phyloP scores from a whole-genome alignment of 2,113 vertebrate genomes.

The Pollimyrus isidori region DNA sequence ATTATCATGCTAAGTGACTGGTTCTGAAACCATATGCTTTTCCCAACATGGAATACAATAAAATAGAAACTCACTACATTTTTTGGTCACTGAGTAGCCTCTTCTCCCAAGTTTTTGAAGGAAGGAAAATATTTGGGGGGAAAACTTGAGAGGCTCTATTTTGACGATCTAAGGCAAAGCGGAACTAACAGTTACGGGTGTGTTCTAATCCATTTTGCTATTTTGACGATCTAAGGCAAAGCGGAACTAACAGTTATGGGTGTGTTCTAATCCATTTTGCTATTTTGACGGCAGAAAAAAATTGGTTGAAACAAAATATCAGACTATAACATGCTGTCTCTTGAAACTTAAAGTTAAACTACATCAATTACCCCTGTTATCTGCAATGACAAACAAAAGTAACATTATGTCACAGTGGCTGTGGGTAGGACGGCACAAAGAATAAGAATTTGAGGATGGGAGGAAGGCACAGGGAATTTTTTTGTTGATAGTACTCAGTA shows the following conservation, averaged over 20 bases:
- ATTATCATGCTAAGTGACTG: neutral
- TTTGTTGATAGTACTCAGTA: neutral
- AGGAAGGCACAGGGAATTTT: neutral
- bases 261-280: too few species aligned
- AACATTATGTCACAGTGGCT: neutral
- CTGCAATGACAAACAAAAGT: neutral
- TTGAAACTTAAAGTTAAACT: neutral
- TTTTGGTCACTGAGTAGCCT: neutral
- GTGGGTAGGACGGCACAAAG: neutral
- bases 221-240: too few species aligned
- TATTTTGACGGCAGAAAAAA: too few species aligned
- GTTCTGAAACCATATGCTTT: neutral
- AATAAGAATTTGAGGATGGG: neutral
- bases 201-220: too few species aligned
- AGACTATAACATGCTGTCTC: neutral
- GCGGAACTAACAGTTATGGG: too few species aligned
- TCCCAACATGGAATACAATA: neutral
- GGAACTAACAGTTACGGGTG: too few species aligned
- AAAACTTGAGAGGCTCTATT: neutral
- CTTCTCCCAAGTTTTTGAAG: neutral
- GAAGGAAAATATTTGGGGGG: neutral
- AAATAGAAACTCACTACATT: neutral
- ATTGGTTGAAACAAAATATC: too few species aligned
- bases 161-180: too few species aligned
- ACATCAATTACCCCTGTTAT: too few species aligned